Conservation (phyloP, 1,140 invertebrate species). For the Wasmannia auropunctata region DNA sequence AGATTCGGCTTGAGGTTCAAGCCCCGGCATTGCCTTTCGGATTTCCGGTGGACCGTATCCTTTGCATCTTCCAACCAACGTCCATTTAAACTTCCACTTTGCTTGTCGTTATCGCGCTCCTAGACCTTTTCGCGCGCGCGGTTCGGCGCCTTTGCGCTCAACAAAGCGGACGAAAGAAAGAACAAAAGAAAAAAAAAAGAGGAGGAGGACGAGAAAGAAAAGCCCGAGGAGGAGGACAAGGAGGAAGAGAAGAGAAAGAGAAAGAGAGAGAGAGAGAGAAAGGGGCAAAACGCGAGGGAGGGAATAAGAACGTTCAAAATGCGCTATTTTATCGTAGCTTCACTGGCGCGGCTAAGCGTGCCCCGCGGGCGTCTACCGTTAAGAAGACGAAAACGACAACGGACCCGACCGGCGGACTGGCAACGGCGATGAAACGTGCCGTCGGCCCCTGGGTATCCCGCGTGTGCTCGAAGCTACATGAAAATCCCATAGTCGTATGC, state of each 20-base stretch:
- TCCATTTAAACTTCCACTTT: constrained; percentile 61
- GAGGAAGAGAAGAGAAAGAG: neutral
- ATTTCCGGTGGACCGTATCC: constrained; percentile 51
- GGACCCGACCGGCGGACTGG: neutral
- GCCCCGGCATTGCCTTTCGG: constrained; percentile 40
- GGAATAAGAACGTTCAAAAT: constrained; percentile 43
- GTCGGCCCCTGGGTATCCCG: constrained; percentile 23
- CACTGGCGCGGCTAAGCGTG: constrained; percentile 27
- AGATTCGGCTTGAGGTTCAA: neutral
- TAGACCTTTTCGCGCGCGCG: constrained; percentile 19
- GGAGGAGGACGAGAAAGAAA: neutral
- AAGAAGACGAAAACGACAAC: constrained; percentile 60
- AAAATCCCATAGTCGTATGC: constrained; percentile 66
- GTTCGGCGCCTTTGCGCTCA: neutral
- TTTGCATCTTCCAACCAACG: constrained; percentile 56
- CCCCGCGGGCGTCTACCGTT: constrained; percentile 32
- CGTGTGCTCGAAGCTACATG: constrained; percentile 50
- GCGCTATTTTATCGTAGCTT: constrained; percentile 58
- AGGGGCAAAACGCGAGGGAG: neutral
- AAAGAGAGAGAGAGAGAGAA: neutral
- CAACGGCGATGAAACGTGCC: constrained; percentile 42
- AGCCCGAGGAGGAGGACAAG: neutral
- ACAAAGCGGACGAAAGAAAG: constrained; percentile 29
- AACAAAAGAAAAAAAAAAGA: neutral
- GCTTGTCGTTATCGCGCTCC: constrained; percentile 61